These are phyloP conservation scores for Anolis sagrei DNA, from an alignment of 2,113 vertebrate species.

Conservation along the genomic window DNA sequence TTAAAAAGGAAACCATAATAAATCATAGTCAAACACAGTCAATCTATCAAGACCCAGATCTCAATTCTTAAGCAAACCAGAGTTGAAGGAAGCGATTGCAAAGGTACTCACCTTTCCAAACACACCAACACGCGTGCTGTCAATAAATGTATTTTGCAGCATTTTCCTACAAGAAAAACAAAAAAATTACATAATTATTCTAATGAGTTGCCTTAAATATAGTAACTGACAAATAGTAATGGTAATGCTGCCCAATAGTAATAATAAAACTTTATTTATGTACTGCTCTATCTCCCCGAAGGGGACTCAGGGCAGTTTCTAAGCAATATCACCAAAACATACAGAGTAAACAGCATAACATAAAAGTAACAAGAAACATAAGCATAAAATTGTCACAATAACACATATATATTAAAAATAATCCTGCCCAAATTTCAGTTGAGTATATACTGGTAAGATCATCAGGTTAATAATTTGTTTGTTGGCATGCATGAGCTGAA, in stretches of 20 bases:
- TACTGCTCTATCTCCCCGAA: too few species aligned
- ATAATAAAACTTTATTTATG: too few species aligned
- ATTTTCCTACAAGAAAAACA: slow-evolving; percentile 77
- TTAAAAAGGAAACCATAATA: background rate
- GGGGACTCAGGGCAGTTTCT: too few species aligned
- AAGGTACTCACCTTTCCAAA: slow-evolving; percentile 89
- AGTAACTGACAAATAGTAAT: background rate
- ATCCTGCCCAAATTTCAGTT: background rate
- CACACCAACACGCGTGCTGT: slow-evolving; percentile 87
- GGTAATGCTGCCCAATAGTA: background rate
- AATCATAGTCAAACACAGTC: background rate
- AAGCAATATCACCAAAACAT: too few species aligned
- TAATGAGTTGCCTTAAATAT: background rate
- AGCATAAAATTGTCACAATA: too few species aligned
- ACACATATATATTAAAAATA: too few species aligned
- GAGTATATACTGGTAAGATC: background rate
- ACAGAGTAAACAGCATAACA: too few species aligned
- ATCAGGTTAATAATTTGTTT: background rate
- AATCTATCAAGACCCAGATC: background rate
- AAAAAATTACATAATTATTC: slow-evolving; percentile 1
- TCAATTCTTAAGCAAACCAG: background rate
- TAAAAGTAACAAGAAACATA: too few species aligned
- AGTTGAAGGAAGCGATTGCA: background rate
- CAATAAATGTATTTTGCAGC: slow-evolving; percentile 86
- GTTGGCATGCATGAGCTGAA: too few species aligned